These are phyloP conservation scores for Spinus pinus DNA, from an alignment of 2,797 vertebrate genomes.

Conservation along the genomic window DNA sequence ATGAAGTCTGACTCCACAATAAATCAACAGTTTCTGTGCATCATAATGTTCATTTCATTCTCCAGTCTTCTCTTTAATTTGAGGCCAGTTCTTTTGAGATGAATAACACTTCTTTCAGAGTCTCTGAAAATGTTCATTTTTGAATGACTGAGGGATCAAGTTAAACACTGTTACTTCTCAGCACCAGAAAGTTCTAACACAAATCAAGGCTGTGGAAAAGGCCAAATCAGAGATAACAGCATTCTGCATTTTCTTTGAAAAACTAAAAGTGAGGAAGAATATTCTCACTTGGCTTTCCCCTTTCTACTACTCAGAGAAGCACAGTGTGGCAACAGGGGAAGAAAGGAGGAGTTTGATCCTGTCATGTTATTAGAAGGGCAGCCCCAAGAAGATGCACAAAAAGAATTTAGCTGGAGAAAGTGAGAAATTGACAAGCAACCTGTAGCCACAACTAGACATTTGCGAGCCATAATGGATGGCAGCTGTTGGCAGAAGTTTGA, in stretches of 20 bases:
- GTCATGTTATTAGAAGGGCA: not conserved
- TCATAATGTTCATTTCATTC: accelerated
- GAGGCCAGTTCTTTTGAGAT: not conserved
- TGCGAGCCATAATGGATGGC: not conserved
- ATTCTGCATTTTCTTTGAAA: not conserved
- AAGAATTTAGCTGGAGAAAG: not conserved
- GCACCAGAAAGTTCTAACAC: not conserved
- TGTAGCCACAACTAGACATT: not conserved
- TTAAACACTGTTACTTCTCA: not conserved
- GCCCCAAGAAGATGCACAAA: not conserved
- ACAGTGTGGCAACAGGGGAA: not conserved
- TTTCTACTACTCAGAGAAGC: not conserved
- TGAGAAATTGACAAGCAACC: not conserved
- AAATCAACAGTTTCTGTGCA: not conserved
- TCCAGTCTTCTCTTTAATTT: not conserved
- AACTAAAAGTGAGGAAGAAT: not conserved
- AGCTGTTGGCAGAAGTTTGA: not conserved
- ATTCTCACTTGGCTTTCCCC: not conserved
- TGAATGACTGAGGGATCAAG: not conserved
- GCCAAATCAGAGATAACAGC: not conserved
- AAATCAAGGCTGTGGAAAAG: not conserved
- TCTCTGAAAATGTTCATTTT: not conserved
- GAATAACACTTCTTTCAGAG: not conserved
- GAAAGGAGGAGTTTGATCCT: not conserved
- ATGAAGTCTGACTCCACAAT: not conserved